These are phyloP conservation scores for Calcarius lapponicus DNA, from an alignment of 2,797 vertebrate genomes.

Conservation along the genomic window DNA sequence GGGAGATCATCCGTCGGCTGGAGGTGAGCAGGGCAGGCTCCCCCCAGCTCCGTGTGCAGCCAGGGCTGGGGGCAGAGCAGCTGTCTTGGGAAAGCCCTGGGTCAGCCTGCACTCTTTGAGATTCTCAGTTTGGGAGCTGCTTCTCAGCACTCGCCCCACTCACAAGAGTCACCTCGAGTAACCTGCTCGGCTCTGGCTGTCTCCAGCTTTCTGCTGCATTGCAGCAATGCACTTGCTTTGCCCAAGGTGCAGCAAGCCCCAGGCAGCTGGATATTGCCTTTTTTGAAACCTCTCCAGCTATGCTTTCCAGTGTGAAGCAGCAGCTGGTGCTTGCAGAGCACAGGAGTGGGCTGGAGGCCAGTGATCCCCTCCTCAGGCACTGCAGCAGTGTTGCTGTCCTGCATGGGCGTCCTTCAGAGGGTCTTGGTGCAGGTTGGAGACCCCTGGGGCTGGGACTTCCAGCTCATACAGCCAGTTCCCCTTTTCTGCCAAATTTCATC, in stretches of 20 bases:
- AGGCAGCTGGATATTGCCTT: not conserved
- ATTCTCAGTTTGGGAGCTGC: not conserved
- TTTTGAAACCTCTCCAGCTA: not conserved
- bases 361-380: not conserved
- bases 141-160: rapidly evolving
- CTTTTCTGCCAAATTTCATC: not conserved
- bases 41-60: not conserved
- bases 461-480: not conserved
- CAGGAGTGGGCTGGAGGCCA: not conserved
- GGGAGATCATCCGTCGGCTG: slow-evolving; percentile 90
- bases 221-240: rapidly evolving
- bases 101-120: not conserved
- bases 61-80: rapidly evolving
- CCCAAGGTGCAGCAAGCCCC: not conserved
- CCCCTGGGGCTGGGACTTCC: not conserved
- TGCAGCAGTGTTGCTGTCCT: not conserved
- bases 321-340: not conserved
- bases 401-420: not conserved
- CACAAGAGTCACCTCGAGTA: rapidly evolving
- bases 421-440: not conserved
- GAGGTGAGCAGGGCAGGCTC: slow-evolving; percentile 80
- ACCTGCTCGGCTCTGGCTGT: not conserved
- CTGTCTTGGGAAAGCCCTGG: not conserved
- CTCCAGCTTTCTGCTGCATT: not conserved
- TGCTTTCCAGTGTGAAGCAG: not conserved